phyloP scores from a whole-genome alignment of 2,797 vertebrate species.

The Gobionotothen gibberifrons region DNA sequence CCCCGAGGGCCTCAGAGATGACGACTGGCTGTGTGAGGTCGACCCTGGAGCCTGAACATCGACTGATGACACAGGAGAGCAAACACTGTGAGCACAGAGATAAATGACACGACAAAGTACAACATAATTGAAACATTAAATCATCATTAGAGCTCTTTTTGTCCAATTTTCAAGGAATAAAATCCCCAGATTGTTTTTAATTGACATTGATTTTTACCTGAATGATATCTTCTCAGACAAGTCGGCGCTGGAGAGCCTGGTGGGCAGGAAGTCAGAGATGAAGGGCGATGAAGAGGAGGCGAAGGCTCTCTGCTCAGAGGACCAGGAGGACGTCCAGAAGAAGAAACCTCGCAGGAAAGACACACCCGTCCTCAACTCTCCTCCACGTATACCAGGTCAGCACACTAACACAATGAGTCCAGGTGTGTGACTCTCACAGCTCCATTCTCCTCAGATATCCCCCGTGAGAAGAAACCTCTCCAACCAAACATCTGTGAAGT shows the following conservation, averaged over 20 bases:
- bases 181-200: too few relatives aligned
- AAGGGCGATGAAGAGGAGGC: constrained; percentile 29
- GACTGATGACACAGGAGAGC: constrained; percentile 44
- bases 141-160: too few relatives aligned
- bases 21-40: constrained; percentile 58
- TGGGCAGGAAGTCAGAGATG: constrained; percentile 24
- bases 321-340: constrained; percentile 79
- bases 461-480: too few relatives aligned
- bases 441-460: too few relatives aligned
- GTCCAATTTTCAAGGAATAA: too few relatives aligned
- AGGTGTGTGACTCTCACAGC: too few relatives aligned
- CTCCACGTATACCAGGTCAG: constrained; percentile 87
- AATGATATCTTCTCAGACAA: constrained; percentile 39
- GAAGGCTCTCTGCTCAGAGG: constrained; percentile 21
- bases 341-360: constrained; percentile 93
- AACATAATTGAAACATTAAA: too few relatives aligned
- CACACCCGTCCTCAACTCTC: constrained; percentile 86
- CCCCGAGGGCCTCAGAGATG: constrained; percentile 51
- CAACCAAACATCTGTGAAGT: background rate
- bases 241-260: constrained; percentile 11
- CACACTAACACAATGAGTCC: too few relatives aligned
- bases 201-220: too few relatives aligned
- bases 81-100: constrained; percentile 36
- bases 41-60: constrained; percentile 53
- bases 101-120: too few relatives aligned